Evolutionary conservation across 64 coral and sea anemone species (phyloP).

Genomic region (Hydrozoanthus tunicans): DNA sequence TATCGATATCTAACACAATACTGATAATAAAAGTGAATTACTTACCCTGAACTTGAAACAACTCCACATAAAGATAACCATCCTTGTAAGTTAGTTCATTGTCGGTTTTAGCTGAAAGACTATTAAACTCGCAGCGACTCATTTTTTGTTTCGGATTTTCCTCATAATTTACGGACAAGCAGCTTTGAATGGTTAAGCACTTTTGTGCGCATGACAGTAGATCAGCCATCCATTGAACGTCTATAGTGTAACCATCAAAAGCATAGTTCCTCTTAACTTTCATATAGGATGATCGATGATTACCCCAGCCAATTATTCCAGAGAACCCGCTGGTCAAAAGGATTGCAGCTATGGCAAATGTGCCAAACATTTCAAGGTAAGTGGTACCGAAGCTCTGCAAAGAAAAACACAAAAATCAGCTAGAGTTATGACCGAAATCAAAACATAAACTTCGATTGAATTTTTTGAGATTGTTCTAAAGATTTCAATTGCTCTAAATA

Average conservation of each 20-base stretch:
- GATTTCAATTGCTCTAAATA: no score
- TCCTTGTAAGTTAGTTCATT: constrained; percentile 10
- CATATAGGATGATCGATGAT: constrained; percentile 12
- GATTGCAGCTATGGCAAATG: not conserved
- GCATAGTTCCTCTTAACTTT: constrained; percentile 7
- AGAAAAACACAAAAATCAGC: not conserved
- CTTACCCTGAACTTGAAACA: not conserved
- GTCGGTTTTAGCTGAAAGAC: constrained; percentile 6
- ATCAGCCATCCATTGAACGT: not conserved
- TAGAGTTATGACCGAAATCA: no score
- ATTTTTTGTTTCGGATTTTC: not conserved
- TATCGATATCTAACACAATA: no score
- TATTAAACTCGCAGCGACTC: constrained; percentile 36
- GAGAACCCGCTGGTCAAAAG: constrained; percentile 18
- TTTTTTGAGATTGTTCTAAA: no score
- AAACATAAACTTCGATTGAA: no score
- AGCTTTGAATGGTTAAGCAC: not conserved
- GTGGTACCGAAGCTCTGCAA: not conserved
- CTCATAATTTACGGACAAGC: constrained; percentile 37
- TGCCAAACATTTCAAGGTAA: not conserved
- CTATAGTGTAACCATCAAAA: constrained; percentile 25
- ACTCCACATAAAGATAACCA: constrained; percentile 9
- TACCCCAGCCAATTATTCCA: constrained; percentile 22
- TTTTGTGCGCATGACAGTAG: constrained; percentile 32
- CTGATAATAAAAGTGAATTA: no score